Evolutionary conservation across 2,888 invertebrate genomes (phyloP).

Genomic region (Acanthosepion lycidas): DNA sequence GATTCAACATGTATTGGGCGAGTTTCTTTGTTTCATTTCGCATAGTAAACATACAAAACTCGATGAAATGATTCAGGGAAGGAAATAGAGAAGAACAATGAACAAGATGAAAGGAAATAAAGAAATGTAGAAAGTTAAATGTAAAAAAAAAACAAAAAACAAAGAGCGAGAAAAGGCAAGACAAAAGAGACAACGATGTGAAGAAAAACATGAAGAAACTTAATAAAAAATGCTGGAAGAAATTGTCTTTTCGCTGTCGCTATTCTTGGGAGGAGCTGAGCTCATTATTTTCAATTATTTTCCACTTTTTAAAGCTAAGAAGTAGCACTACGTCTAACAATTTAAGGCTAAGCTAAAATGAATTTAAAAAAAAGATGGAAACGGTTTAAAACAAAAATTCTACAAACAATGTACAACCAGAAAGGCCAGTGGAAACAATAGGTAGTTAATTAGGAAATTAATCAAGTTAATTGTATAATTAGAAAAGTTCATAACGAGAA

Average conservation of each 20-base stretch:
- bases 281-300: slow-evolving; percentile 11
- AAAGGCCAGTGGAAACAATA: background rate
- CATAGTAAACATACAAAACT: background rate
- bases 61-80: background rate
- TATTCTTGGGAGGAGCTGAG: background rate
- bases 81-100: background rate
- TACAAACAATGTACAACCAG: background rate
- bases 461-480: background rate
- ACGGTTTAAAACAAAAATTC: background rate
- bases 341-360: background rate
- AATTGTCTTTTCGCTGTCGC: background rate
- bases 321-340: background rate
- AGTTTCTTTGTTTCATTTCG: background rate
- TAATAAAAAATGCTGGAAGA: background rate
- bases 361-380: background rate
- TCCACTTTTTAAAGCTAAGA: background rate
- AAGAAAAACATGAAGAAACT: background rate
- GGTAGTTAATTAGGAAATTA: background rate
- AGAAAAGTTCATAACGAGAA: background rate
- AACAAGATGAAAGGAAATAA: background rate
- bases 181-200: background rate
- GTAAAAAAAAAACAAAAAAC: background rate
- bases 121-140: background rate
- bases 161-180: background rate
- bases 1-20: background rate